phyloP scores from a whole-genome alignment of 1,140 invertebrate species.

The Drosophila nigrodunni region DNA sequence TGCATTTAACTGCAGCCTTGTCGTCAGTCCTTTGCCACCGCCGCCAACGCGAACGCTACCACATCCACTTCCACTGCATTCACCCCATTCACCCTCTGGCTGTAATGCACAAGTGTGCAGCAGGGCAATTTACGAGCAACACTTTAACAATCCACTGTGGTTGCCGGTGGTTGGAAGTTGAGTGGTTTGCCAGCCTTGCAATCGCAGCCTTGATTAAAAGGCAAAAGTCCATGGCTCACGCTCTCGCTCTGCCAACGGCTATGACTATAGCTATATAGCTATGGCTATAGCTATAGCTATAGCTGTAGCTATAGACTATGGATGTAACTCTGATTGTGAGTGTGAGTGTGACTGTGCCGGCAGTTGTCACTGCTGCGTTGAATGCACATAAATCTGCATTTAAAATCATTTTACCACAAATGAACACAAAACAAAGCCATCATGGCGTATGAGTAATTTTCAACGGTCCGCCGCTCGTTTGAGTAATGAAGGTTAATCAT shows the following conservation, averaged over 20 bases:
- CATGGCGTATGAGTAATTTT: constrained; percentile 70
- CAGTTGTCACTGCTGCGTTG: constrained; percentile 62
- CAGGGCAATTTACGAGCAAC: constrained; percentile 46
- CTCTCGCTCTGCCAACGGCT: background rate
- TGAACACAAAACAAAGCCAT: constrained; percentile 58
- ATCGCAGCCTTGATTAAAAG: constrained; percentile 75
- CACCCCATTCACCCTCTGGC: background rate
- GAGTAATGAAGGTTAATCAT: constrained; percentile 73
- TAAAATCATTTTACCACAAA: constrained; percentile 70
- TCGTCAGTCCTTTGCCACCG: background rate
- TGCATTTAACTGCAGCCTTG: background rate
- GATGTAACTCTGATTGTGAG: background rate
- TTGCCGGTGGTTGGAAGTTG: constrained; percentile 31
- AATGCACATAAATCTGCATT: constrained; percentile 82
- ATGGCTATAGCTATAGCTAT: background rate
- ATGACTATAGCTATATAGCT: background rate
- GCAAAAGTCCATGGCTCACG: constrained; percentile 47
- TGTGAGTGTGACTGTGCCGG: constrained; percentile 17
- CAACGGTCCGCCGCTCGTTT: constrained; percentile 27
- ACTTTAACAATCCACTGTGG: constrained; percentile 48
- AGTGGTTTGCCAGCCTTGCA: constrained; percentile 48
- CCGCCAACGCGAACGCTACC: background rate
- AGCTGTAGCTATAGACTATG: background rate
- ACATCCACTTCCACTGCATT: too few relatives aligned
- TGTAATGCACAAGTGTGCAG: constrained; percentile 19